These are phyloP conservation scores for Urophycis tenuis DNA, from an alignment of 2,797 vertebrate genomes.

Conservation along the genomic window DNA sequence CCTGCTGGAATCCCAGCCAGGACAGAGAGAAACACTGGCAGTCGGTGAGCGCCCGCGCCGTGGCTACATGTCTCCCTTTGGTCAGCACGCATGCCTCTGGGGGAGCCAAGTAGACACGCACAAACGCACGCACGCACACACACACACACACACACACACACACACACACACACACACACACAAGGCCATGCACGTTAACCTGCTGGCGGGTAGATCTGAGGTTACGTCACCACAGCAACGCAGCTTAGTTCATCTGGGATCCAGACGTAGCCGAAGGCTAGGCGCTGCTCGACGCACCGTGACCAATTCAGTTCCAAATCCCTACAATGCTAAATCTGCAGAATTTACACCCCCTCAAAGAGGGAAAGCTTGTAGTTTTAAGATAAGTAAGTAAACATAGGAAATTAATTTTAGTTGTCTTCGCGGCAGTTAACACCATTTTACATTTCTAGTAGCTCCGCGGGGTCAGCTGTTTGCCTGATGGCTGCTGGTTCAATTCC, in stretches of 20 bases:
- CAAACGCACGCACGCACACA: constrained; percentile 7
- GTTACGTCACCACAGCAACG: not conserved
- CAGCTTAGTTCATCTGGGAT: constrained; percentile 21
- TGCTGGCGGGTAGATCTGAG: not conserved
- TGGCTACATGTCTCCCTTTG: constrained; percentile 64
- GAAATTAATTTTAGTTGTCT: not conserved
- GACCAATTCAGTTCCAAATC: constrained; percentile 35
- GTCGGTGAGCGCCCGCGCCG: constrained; percentile 59
- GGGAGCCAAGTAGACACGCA: constrained; percentile 11
- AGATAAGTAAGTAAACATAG: not conserved
- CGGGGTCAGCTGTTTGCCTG: not conserved
- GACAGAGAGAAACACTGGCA: constrained; percentile 70
- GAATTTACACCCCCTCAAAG: constrained; percentile 49
- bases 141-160: not conserved
- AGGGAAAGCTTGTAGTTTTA: constrained; percentile 17
- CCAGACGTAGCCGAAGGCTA: constrained; percentile 29
- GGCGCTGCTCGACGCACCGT: constrained; percentile 45
- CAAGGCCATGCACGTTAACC: not conserved
- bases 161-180: not conserved
- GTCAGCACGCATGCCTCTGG: constrained; percentile 64
- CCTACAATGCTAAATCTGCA: constrained; percentile 43
- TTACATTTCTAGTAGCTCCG: not conserved
- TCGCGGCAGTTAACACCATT: not conserved
- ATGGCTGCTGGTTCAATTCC: not conserved
- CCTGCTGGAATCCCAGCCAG: constrained; percentile 53